Evolutionary conservation across 1,140 invertebrate genomes (phyloP), one percentile per base, ranked within the genome.

Genomic region (Procambarus clarkii): DNA sequence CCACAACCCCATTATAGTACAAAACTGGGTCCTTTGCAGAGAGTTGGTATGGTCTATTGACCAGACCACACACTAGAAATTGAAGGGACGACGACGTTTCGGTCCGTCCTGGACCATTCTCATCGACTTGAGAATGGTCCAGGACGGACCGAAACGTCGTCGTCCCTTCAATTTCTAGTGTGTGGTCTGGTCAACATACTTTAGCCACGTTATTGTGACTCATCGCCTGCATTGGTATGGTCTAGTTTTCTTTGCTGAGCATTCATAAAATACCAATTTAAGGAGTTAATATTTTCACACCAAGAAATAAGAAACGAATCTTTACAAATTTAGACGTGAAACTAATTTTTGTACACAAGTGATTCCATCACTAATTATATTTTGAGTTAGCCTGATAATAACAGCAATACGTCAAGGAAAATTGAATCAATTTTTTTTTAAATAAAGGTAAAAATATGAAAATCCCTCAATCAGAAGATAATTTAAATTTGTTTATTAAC

Each of bases 1-100:
- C 9, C 45, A 54, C 50, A 89, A 82, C 64, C 82, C 82, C 71
- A 80, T n/a, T 85, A 91, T 91, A 86, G 74, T 85, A 84, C 88
- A 84, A 82, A 50, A 83, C 24, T 84, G 71, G 80, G 80, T 84
- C 80, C 48, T 18, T 58, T 84, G 88, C 88, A 76, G 80, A 79
- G n/a, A 79, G 7, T 79, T 48, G 18, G 9, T 64, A 64, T n/a
- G 77, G 46, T 48, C 3, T 64, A 64, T 8, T 54, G 7, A 8
- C 48, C 48, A 8, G n/a, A n/a, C n/a, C n/a, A n/a, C n/a, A n/a
- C n/a, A n/a, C n/a, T n/a, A n/a, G n/a, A n/a, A n/a, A n/a, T n/a
- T n/a, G n/a, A n/a, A n/a, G n/a, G n/a, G n/a, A n/a, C n/a, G n/a
- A n/a, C n/a, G n/a, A n/a, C n/a, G n/a, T n/a, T n/a, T n/a, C n/a